Percentiles rank a stretch among this genome's conserved stretches.
phyloP scores from a whole-genome alignment of 2,888 invertebrate genomes.

The Mylabris sibirica region DNA sequence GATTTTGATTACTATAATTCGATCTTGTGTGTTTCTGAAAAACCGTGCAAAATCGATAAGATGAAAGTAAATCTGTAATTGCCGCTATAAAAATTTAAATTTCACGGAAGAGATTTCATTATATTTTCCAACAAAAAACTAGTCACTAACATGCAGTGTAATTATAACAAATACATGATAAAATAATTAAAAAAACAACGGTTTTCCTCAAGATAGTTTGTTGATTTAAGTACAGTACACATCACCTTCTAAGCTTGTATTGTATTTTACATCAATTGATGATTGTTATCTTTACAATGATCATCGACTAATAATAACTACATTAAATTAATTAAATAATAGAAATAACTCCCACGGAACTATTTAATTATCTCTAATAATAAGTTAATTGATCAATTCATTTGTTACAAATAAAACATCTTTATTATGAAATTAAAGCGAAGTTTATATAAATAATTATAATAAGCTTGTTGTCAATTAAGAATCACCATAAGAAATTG shows the following conservation, averaged over 20 bases:
- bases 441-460: not conserved
- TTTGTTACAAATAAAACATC: not conserved
- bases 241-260: no score
- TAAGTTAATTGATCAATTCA: not conserved
- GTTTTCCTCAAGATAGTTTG: no score
- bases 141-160: not conserved
- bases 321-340: not conserved
- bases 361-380: not conserved
- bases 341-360: not conserved
- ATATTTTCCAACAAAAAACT: not conserved
- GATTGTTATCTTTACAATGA: not conserved
- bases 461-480: not conserved
- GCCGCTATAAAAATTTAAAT: not conserved
- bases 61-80: not conserved
- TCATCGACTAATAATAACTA: not conserved
- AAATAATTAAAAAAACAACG: no score
- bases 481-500: not conserved
- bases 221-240: no score
- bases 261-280: no score
- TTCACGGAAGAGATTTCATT: not conserved
- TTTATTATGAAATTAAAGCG: not conserved
- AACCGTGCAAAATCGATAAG: conserved; percentile 5
- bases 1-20: not conserved
- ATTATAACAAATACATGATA: no score
- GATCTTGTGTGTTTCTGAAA: not conserved